Percentiles rank a stretch among this genome's conserved stretches.
These are phyloP conservation scores for Napeogenes inachia DNA, from an alignment of 2,888 invertebrate species.

Conservation along the genomic window DNA sequence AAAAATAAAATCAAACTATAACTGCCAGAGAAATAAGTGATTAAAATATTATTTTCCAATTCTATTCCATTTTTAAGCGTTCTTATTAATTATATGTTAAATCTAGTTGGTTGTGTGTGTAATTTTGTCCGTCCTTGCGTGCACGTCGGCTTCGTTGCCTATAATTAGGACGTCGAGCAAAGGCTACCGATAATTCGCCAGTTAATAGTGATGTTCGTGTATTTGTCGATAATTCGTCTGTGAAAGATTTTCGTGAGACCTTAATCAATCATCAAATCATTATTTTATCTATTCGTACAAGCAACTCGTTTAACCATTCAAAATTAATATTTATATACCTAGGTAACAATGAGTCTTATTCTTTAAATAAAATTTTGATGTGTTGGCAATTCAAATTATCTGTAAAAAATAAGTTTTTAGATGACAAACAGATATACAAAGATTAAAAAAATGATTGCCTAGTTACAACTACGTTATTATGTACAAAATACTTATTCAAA, in stretches of 20 bases:
- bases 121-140: slow-evolving; percentile 61
- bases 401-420: no score
- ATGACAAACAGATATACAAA: no score
- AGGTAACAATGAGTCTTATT: no score
- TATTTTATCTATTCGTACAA: no score
- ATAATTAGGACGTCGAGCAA: slow-evolving; percentile 58
- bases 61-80: slow-evolving; percentile 15
- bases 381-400: no score
- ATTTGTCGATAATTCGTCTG: slow-evolving; percentile 9
- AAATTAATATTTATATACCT: no score
- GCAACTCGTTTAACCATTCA: no score
- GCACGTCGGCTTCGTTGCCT: slow-evolving; percentile 52
- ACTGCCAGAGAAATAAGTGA: slow-evolving; percentile 10
- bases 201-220: slow-evolving; percentile 34
- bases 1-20: slow-evolving; percentile 7
- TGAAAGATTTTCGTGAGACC: slow-evolving; percentile 8
- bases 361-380: no score
- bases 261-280: neutral
- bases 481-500: no score
- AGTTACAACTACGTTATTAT: no score
- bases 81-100: slow-evolving; percentile 41
- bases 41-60: slow-evolving; percentile 1
- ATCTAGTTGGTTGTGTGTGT: slow-evolving; percentile 39
- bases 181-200: slow-evolving; percentile 65
- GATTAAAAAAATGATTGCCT: no score